Conservation (phyloP, 2,888 invertebrate species). For the Pimpla rufipes region DNA sequence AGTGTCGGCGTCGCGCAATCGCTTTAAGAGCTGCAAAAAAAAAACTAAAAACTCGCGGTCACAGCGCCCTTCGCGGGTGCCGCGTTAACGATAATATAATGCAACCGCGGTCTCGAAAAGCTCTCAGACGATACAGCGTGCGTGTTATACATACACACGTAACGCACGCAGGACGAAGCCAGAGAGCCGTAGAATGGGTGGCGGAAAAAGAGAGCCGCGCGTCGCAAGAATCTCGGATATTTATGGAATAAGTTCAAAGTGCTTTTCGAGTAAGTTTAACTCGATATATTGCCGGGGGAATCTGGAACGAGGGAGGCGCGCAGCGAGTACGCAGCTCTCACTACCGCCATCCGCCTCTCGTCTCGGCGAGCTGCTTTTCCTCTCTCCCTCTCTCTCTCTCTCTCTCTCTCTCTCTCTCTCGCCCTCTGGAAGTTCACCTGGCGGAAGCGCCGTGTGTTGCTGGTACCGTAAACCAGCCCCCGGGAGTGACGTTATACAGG, state of each 20-base stretch:
- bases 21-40: neutral
- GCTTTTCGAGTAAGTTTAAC: conserved; percentile 78
- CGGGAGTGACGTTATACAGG: conserved; percentile 45
- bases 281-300: conserved; percentile 74
- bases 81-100: conserved; percentile 23
- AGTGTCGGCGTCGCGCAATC: neutral
- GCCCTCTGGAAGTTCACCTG: neutral
- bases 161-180: conserved; percentile 8
- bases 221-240: conserved; percentile 70
- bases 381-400: neutral
- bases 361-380: neutral
- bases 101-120: conserved; percentile 3
- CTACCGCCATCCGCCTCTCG: neutral
- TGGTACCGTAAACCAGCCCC: conserved; percentile 13
- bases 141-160: too few relatives aligned
- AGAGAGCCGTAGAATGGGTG: neutral
- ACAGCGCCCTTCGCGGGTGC: neutral
- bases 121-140: neutral
- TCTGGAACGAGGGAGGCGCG: conserved; percentile 40
- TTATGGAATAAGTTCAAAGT: conserved; percentile 77
- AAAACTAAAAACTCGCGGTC: neutral
- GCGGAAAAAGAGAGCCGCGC: neutral
- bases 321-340: conserved; percentile 6
- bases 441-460: conserved; percentile 6
- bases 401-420: neutral